phyloP scores from a whole-genome alignment of 2,797 vertebrate species.

The Echiichthys vipera region DNA sequence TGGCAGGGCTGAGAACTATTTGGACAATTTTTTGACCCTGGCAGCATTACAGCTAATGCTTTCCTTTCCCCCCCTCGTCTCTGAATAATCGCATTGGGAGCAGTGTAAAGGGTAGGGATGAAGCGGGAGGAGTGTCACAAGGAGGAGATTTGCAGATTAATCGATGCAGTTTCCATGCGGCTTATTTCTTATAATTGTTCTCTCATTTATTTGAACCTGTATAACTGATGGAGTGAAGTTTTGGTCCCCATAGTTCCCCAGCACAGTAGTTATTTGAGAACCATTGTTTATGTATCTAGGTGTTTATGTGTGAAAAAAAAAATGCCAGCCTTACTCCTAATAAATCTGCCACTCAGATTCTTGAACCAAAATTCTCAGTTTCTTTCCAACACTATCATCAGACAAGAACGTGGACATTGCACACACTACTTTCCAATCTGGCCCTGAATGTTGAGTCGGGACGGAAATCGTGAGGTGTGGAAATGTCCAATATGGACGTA shows the following conservation, averaged over 20 bases:
- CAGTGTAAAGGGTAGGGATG: constrained; percentile 51
- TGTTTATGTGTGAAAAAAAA: neutral
- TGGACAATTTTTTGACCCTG: constrained; percentile 67
- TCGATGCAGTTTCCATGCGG: constrained; percentile 38
- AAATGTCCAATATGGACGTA: neutral
- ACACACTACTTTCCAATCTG: neutral
- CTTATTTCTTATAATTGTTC: constrained; percentile 41
- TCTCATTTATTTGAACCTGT: constrained; percentile 43
- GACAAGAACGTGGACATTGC: neutral
- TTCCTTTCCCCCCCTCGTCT: constrained; percentile 33
- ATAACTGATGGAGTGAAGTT: constrained; percentile 29
- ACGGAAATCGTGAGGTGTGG: neutral
- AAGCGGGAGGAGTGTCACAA: constrained; percentile 64
- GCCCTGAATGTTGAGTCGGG: neutral
- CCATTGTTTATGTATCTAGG: neutral
- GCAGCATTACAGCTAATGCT: constrained; percentile 57
- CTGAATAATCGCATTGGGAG: constrained; percentile 66
- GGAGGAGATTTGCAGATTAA: constrained; percentile 73
- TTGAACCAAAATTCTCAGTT: neutral
- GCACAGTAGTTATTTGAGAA: neutral
- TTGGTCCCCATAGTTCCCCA: neutral
- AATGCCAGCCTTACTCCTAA: neutral
- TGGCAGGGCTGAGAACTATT: constrained; percentile 70
- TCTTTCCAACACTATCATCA: neutral
- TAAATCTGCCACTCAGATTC: neutral